Conservation (phyloP, 2,113 vertebrate genomes). For the Lamprotornis superbus region DNA sequence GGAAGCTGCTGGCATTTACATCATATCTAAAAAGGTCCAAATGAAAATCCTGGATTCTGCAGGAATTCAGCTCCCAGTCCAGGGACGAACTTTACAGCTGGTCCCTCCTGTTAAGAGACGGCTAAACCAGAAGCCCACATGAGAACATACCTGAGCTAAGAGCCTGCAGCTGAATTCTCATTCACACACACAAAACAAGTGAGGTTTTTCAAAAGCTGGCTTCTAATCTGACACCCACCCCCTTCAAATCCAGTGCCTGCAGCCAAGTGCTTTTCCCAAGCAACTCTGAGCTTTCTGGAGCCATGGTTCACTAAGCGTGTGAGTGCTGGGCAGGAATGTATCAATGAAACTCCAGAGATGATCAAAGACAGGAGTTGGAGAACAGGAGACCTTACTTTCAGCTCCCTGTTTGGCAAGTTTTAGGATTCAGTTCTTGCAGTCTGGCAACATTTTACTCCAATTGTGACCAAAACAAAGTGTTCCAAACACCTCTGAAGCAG, state of each 20-base stretch:
- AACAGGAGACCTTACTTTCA: background rate
- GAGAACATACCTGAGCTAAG: constrained; percentile 33
- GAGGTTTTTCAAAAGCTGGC: background rate
- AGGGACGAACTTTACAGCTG: constrained; percentile 41
- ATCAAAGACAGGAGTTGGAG: background rate
- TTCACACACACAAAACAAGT: background rate
- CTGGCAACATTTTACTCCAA: background rate
- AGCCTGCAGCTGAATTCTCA: constrained; percentile 36
- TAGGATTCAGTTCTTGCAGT: background rate
- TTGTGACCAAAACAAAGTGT: background rate
- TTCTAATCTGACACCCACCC: background rate
- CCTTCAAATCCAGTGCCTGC: background rate
- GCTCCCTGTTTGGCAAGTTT: background rate
- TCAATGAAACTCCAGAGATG: constrained; percentile 26
- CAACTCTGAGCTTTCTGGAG: background rate
- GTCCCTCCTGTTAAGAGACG: background rate
- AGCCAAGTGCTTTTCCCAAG: constrained; percentile 41
- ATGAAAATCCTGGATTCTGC: constrained; percentile 8
- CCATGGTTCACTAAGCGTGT: background rate
- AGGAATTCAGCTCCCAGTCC: constrained; percentile 29
- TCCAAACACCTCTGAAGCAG: background rate
- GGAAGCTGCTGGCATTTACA: constrained; percentile 50
- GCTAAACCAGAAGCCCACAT: constrained; percentile 17
- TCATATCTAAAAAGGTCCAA: constrained; percentile 27
- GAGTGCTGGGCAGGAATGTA: background rate